phyloP scores from a whole-genome alignment of 2,888 invertebrate species.

The Cyrtodaria siliqua region DNA sequence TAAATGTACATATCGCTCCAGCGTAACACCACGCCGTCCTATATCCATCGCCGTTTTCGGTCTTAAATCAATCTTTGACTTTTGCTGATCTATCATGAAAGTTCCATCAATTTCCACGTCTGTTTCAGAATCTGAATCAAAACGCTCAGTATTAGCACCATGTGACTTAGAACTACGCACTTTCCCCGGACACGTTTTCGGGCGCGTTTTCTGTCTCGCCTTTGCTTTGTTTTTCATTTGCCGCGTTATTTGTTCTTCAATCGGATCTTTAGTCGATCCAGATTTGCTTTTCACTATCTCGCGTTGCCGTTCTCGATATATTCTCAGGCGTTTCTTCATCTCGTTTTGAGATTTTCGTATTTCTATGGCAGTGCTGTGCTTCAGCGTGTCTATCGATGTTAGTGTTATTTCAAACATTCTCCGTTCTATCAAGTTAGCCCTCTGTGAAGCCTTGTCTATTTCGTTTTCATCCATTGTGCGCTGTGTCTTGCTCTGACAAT shows the following conservation, averaged over 20 bases:
- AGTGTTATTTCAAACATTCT: slow-evolving; percentile 59
- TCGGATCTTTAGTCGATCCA: slow-evolving; percentile 43
- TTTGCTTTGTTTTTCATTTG: slow-evolving; percentile 52
- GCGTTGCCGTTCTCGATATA: slow-evolving; percentile 57
- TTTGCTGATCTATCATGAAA: slow-evolving; percentile 64
- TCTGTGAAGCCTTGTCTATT: slow-evolving; percentile 49
- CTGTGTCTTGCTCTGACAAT: too few relatives aligned
- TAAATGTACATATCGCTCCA: slow-evolving; percentile 33
- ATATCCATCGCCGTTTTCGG: slow-evolving; percentile 63
- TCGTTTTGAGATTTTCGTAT: slow-evolving; percentile 56
- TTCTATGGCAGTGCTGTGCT: slow-evolving; percentile 59
- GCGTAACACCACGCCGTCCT: slow-evolving; percentile 28
- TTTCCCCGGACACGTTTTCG: slow-evolving; percentile 39
- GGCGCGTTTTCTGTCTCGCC: slow-evolving; percentile 30
- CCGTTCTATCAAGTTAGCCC: slow-evolving; percentile 59
- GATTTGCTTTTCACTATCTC: slow-evolving; percentile 51
- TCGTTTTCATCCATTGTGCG: slow-evolving; percentile 44
- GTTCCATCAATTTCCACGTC: slow-evolving; percentile 58
- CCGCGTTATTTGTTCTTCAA: slow-evolving; percentile 53
- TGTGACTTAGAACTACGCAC: background rate
- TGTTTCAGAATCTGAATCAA: slow-evolving; percentile 43
- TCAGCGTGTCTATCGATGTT: slow-evolving; percentile 52
- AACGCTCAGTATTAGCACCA: background rate
- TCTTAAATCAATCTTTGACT: slow-evolving; percentile 58
- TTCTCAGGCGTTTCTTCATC: slow-evolving; percentile 59